Evolutionary conservation across 1,140 invertebrate species (phyloP), one percentile per base, ranked within the genome.

Genomic region (Bombus fervidus): DNA sequence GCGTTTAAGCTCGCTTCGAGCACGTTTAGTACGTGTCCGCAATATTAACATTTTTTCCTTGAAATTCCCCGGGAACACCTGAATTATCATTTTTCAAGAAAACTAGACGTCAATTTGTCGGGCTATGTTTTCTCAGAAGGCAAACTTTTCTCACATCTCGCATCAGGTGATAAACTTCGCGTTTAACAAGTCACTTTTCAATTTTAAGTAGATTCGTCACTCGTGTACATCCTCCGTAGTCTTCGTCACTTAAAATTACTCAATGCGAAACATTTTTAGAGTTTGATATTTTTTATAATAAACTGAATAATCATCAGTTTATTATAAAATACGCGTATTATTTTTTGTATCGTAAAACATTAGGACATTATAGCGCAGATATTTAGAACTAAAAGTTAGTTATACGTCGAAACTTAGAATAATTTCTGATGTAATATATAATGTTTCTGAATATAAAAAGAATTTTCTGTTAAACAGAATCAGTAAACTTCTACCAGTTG

Each of bases 61-160:
- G 81, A 66, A 83, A 83, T 83, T 76, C 81, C 62, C 12, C 43
- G 34, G 34, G 62, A 76, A 66, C 59, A 62, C 15, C 25, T 74
- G 41, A 39, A 83, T 83, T 83, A 76, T 76, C 81, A 59, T 76
- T 83, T 83, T 76, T 62, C 59, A 47, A 76, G 81, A 68, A 83
- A 75, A 83, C 59, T 76, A 68, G 43, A 53, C 47, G 47, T 39
- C 41, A 73, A 83, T 66, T 75, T 75, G 34, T 4, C 25, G 9
- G 9, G 47, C 12, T 10, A 28, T n/a, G 1, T 73, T 9, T 73
- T 62, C 80, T 22, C 22, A 34, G 74, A 69, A 69, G 13, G 62
- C 15, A 34, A 69, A 39, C 15, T 75, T 10, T 81, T n/a, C 9
- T n/a, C 22, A 31, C 3, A 53, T 22, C 47, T 53, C 18, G 47